These are phyloP conservation scores for Brotula barbata DNA, from an alignment of 2,797 vertebrate species.

Conservation along the genomic window DNA sequence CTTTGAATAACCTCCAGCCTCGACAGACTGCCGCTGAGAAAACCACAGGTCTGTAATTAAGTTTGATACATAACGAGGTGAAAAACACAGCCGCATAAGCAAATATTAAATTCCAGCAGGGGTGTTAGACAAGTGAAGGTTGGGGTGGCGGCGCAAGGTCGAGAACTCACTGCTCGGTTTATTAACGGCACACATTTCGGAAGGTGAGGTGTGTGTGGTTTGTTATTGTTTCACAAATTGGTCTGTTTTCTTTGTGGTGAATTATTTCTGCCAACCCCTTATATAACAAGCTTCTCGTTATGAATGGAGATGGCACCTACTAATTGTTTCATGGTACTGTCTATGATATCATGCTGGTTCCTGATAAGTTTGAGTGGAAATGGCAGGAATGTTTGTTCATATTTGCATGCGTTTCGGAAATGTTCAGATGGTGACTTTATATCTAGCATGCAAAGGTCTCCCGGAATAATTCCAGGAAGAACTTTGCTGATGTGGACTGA, in stretches of 20 bases:
- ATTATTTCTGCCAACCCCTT: not conserved
- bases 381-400: not conserved
- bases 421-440: slow-evolving; percentile 17
- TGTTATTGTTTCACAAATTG: slow-evolving; percentile 6
- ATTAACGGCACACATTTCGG: slow-evolving; percentile 2
- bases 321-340: too few relatives aligned
- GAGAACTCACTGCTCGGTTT: not conserved
- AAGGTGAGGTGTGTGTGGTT: not conserved
- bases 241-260: not conserved
- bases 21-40: not conserved
- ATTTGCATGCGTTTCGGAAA: slow-evolving; percentile 59
- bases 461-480: slow-evolving; percentile 50
- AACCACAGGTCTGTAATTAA: not conserved
- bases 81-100: too few relatives aligned
- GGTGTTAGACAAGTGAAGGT: not conserved
- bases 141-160: not conserved
- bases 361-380: too few relatives aligned
- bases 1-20: slow-evolving; percentile 46
- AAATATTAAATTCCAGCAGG: too few relatives aligned
- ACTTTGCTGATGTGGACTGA: too few relatives aligned
- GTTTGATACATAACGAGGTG: too few relatives aligned
- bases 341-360: too few relatives aligned
- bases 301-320: too few relatives aligned
- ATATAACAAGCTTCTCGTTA: too few relatives aligned
- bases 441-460: slow-evolving; percentile 66